A percentile compares a stretch with the other conserved stretches of the same genome.
Evolutionary conservation across 2,113 vertebrate genomes (phyloP).

Genomic region (human (Homo sapiens)): DNA sequence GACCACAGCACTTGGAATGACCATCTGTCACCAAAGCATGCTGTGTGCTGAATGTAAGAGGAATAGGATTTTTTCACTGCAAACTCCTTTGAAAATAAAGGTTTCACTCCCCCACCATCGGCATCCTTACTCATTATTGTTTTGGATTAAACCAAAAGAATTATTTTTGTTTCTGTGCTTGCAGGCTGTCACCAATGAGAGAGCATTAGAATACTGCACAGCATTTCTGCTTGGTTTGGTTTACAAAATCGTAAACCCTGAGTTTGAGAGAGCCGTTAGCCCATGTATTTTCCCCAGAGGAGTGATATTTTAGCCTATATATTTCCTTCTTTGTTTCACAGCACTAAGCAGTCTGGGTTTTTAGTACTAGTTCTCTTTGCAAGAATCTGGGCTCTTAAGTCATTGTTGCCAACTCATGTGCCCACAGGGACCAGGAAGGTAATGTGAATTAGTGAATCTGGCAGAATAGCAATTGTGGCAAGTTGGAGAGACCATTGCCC

Average conservation of each 20-base stretch:
- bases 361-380: not conserved
- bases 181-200: not conserved
- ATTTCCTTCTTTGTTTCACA: conserved; percentile 21
- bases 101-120: not conserved
- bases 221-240: conserved; percentile 8
- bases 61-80: conserved; percentile 52
- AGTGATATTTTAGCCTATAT: not conserved
- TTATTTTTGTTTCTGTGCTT: conserved; percentile 28
- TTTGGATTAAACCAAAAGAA: not conserved
- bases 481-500: not conserved
- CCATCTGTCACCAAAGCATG: conserved; percentile 81
- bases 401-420: not conserved
- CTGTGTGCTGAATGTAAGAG: conserved; percentile 64
- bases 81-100: conserved; percentile 36
- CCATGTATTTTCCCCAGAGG: not conserved
- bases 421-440: not conserved
- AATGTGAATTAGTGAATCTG: not conserved
- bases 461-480: not conserved
- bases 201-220: not conserved
- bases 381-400: not conserved
- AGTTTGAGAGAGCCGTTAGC: not conserved
- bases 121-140: not conserved
- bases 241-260: not conserved
- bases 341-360: not conserved
- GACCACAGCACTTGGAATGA: conserved; percentile 73